phyloP scores from a whole-genome alignment of 2,113 vertebrate genomes.

The Uria lomvia region DNA sequence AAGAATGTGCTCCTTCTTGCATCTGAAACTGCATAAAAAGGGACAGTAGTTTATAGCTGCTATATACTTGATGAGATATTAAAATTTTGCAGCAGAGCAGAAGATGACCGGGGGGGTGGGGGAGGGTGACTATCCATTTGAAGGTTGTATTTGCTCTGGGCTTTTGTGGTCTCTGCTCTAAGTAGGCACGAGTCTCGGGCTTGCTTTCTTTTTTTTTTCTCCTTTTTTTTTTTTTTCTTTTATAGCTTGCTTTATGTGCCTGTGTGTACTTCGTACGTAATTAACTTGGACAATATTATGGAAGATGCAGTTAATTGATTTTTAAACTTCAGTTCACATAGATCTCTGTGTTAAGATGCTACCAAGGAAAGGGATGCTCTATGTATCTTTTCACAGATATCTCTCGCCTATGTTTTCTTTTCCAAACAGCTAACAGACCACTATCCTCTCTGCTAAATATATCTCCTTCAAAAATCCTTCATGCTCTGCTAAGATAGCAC shows the following conservation, averaged over 20 bases:
- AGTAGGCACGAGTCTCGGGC: not conserved
- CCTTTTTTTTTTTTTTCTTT: not conserved
- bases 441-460: not conserved
- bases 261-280: slow-evolving; percentile 4
- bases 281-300: not conserved
- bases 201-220: rapidly evolving
- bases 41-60: slow-evolving; percentile 53
- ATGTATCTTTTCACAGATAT: not conserved
- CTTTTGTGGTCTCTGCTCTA: slow-evolving; percentile 16
- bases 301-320: slow-evolving; percentile 26
- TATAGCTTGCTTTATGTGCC: not conserved
- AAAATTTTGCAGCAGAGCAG: slow-evolving; percentile 48
- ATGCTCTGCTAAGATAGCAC: not conserved
- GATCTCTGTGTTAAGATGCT: not conserved
- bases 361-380: not conserved
- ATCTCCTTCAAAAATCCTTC: not conserved
- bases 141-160: slow-evolving; percentile 3
- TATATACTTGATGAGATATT: slow-evolving; percentile 61
- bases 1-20: slow-evolving; percentile 58
- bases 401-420: not conserved
- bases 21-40: slow-evolving; percentile 61
- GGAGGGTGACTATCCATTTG: not conserved
- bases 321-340: slow-evolving; percentile 42
- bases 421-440: not conserved
- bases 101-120: not conserved